Conservation (phyloP, 1,140 invertebrate genomes). For the Myzus persicae region DNA sequence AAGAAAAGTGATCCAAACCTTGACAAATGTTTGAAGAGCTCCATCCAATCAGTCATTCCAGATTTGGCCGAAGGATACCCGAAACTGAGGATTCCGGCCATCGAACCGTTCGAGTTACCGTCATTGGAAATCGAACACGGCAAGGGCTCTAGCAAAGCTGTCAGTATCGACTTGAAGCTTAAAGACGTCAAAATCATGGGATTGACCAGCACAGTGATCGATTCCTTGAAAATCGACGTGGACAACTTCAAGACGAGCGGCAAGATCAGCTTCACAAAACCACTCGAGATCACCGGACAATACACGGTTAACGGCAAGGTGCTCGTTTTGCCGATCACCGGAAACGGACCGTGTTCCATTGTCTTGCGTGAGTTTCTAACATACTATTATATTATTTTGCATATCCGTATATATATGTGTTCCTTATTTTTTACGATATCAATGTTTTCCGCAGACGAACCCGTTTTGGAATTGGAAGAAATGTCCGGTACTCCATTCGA, state of each 20-base stretch:
- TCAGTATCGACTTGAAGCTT: conserved; percentile 65
- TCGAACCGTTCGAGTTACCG: conserved; percentile 63
- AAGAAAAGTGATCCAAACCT: conserved; percentile 57
- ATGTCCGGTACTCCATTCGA: conserved; percentile 52
- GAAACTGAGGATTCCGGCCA: conserved; percentile 62
- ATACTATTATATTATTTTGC: neutral
- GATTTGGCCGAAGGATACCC: conserved; percentile 60
- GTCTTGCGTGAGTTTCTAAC: conserved; percentile 63
- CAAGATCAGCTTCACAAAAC: conserved; percentile 52
- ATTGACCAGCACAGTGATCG: conserved; percentile 60
- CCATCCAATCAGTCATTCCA: conserved; percentile 57
- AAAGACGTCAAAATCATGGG: conserved; percentile 64
- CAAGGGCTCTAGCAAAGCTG: conserved; percentile 60
- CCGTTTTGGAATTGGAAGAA: conserved; percentile 60
- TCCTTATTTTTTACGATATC: neutral
- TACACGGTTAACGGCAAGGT: conserved; percentile 63
- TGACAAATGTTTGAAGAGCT: conserved; percentile 50
- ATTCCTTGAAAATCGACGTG: conserved; percentile 51
- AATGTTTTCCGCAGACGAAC: conserved; percentile 64
- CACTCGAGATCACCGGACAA: conserved; percentile 60
- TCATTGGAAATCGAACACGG: conserved; percentile 62
- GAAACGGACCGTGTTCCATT: conserved; percentile 61
- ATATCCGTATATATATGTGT: neutral
- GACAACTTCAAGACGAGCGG: conserved; percentile 49
- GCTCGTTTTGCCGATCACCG: conserved; percentile 62